phyloP scores from a whole-genome alignment of 2,888 invertebrate genomes.

The Odontocerum albicorne region DNA sequence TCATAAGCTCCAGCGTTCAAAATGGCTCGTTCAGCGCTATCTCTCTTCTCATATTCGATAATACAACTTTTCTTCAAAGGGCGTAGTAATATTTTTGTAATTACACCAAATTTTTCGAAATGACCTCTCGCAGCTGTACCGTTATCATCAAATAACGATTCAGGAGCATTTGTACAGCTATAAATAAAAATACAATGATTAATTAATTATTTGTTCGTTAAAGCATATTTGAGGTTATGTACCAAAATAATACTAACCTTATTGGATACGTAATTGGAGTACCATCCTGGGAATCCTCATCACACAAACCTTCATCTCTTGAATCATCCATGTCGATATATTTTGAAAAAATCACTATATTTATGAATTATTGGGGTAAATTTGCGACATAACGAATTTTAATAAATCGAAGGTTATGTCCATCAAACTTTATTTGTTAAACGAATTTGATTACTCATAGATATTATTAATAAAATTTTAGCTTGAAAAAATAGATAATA shows the following conservation, averaged over 20 bases:
- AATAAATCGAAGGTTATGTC: background rate
- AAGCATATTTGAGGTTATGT: background rate
- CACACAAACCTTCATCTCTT: constrained; percentile 9
- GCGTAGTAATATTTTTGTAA: constrained; percentile 65
- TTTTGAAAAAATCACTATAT: background rate
- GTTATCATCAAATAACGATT: constrained; percentile 60
- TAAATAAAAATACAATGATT: constrained; percentile 7
- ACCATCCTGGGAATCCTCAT: constrained; percentile 18
- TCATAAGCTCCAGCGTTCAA: constrained; percentile 63
- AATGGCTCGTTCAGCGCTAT: constrained; percentile 60
- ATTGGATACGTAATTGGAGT: constrained; percentile 15
- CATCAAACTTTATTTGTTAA: background rate
- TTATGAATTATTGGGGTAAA: background rate
- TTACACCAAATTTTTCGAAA: constrained; percentile 71
- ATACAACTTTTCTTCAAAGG: constrained; percentile 66
- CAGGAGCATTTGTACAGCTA: constrained; percentile 68
- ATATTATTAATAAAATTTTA: too few relatives aligned
- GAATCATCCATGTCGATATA: constrained; percentile 15
- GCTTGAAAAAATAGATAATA: too few relatives aligned
- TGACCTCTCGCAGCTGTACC: constrained; percentile 62
- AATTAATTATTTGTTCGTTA: background rate
- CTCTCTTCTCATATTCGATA: constrained; percentile 67
- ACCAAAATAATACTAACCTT: constrained; percentile 12
- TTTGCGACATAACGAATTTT: too few relatives aligned
- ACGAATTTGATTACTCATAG: background rate